Evolutionary conservation across 1,140 invertebrate species (phyloP).

Genomic region (Lordiphosa clarofinis): DNA sequence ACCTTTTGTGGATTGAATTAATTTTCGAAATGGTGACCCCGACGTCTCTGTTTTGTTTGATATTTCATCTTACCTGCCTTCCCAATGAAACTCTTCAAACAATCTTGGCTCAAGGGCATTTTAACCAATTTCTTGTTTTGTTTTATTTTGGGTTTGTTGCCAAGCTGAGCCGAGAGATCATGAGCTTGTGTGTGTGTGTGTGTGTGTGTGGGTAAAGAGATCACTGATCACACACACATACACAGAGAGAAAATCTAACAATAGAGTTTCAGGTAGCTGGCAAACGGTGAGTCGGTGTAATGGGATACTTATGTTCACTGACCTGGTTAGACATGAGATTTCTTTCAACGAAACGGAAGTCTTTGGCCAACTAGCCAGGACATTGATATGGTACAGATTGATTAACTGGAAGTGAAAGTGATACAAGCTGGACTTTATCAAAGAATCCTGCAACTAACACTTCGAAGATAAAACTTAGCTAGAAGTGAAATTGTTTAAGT

Average conservation of each 20-base stretch:
- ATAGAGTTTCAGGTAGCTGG: conserved; percentile 15
- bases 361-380: conserved; percentile 25
- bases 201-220: conserved; percentile 1
- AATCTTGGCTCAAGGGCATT: too few relatives aligned
- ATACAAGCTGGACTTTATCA: neutral
- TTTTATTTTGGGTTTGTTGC: neutral
- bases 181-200: too few relatives aligned
- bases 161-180: conserved; percentile 1
- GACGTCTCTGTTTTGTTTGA: neutral
- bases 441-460: too few relatives aligned
- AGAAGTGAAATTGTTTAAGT: too few relatives aligned
- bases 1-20: conserved; percentile 6
- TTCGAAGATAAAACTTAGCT: too few relatives aligned
- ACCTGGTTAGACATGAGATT: conserved; percentile 3
- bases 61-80: too few relatives aligned
- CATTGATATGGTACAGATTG: conserved; percentile 27
- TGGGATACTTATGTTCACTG: conserved; percentile 23
- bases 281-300: conserved; percentile 21
- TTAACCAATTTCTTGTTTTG: neutral
- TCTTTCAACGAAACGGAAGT: conserved; percentile 24
- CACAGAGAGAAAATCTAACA: neutral
- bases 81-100: too few relatives aligned
- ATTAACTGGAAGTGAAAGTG: conserved; percentile 14
- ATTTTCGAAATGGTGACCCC: conserved; percentile 12
- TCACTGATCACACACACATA: neutral